phyloP scores from a whole-genome alignment of 2,888 invertebrate genomes.

The Leptinotarsa haldemani region DNA sequence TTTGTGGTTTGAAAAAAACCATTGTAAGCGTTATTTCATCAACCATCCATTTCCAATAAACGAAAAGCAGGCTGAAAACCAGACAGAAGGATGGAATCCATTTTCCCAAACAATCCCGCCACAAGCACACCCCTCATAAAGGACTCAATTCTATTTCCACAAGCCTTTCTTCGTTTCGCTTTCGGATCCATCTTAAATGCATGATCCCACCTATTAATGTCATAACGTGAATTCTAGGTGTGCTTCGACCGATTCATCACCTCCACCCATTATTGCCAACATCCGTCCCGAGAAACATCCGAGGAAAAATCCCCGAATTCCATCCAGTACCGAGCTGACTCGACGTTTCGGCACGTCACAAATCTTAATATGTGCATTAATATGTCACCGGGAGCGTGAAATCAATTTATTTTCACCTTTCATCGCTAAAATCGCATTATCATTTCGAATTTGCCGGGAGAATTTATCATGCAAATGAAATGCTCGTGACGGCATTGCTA shows the following conservation, averaged over 20 bases:
- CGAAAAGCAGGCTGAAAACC: too few relatives aligned
- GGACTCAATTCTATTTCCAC: constrained; percentile 46
- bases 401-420: constrained; percentile 67
- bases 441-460: constrained; percentile 60
- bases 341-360: constrained; percentile 56
- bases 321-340: constrained; percentile 54
- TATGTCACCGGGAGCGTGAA: constrained; percentile 66
- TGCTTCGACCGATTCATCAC: constrained; percentile 59
- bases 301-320: constrained; percentile 50
- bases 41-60: too few relatives aligned
- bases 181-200: constrained; percentile 48
- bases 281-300: constrained; percentile 51
- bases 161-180: constrained; percentile 27
- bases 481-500: constrained; percentile 58
- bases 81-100: neutral
- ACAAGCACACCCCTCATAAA: constrained; percentile 32
- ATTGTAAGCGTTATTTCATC: too few relatives aligned
- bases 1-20: too few relatives aligned
- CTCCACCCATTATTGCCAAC: constrained; percentile 58
- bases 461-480: constrained; percentile 66
- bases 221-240: constrained; percentile 62
- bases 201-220: constrained; percentile 61
- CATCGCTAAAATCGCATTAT: constrained; percentile 64
- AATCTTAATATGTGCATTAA: constrained; percentile 66
- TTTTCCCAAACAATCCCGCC: constrained; percentile 13